Conservation (phyloP, 2,888 invertebrate genomes). For the Agrenia bidenticulata region DNA sequence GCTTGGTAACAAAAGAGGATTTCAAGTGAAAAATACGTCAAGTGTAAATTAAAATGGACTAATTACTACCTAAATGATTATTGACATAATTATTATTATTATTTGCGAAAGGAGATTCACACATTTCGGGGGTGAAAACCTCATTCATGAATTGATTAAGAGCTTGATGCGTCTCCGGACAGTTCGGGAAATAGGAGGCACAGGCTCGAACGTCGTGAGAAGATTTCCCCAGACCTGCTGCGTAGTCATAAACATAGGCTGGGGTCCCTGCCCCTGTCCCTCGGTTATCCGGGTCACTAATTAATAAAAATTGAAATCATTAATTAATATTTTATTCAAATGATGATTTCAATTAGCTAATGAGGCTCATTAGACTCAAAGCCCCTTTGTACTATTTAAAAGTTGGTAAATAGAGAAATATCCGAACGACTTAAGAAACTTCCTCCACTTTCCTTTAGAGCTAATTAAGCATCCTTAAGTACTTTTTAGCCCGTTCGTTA, state of each 20-base stretch:
- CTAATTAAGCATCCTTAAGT: too few species aligned
- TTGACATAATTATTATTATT: background rate
- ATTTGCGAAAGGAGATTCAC: slow-evolving; percentile 38
- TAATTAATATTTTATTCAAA: background rate
- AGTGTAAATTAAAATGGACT: too few species aligned
- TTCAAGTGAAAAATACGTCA: too few species aligned
- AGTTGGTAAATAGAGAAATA: too few species aligned
- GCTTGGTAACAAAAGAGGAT: too few species aligned
- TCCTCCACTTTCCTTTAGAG: too few species aligned
- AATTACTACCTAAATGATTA: slow-evolving; percentile 3
- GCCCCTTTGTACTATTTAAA: too few species aligned
- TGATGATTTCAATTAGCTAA: background rate
- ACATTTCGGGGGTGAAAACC: slow-evolving; percentile 49
- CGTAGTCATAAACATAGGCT: slow-evolving; percentile 47
- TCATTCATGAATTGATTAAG: slow-evolving; percentile 49
- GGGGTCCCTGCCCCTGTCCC: slow-evolving; percentile 33
- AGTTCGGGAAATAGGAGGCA: slow-evolving; percentile 41
- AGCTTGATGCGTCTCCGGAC: slow-evolving; percentile 40
- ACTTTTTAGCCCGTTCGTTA: too few species aligned
- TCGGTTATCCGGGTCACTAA: slow-evolving; percentile 29
- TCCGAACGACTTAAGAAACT: too few species aligned
- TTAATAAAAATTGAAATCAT: slow-evolving; percentile 1
- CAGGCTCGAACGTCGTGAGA: slow-evolving; percentile 35
- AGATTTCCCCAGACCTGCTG: slow-evolving; percentile 46
- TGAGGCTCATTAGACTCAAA: too few species aligned